Percentiles rank a stretch among this genome's conserved stretches.
phyloP scores from a whole-genome alignment of 2,113 vertebrate genomes.

The Bagarius yarrelli region DNA sequence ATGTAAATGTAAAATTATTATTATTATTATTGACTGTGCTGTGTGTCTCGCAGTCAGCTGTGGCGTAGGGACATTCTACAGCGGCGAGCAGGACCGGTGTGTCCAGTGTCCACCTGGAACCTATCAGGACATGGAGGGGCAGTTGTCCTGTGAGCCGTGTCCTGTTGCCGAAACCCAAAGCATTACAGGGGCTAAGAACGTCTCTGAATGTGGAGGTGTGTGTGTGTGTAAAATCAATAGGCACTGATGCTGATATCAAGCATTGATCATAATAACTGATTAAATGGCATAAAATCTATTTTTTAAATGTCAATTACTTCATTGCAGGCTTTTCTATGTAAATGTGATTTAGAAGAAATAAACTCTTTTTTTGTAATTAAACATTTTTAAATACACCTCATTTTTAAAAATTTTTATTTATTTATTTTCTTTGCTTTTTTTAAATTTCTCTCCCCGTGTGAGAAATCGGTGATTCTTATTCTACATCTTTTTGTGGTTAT shows the following conservation, averaged over 20 bases:
- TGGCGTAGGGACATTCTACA: constrained; percentile 83
- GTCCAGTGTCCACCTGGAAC: constrained; percentile 81
- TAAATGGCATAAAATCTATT: background rate
- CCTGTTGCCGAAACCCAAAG: constrained; percentile 83
- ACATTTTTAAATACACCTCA: no score
- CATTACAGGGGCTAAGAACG: constrained; percentile 79
- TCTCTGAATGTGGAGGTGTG: constrained; percentile 90
- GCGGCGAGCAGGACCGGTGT: constrained; percentile 82
- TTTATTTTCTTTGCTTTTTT: background rate
- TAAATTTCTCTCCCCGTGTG: no score
- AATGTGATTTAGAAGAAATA: background rate
- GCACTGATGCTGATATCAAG: constrained; percentile 13
- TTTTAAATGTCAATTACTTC: background rate
- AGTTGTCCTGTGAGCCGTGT: constrained; percentile 89
- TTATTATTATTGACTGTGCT: constrained; percentile 5
- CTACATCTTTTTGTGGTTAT: constrained; percentile 48
- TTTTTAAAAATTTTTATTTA: no score
- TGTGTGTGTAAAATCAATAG: constrained; percentile 19
- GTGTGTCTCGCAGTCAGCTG: constrained; percentile 80
- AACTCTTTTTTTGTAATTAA: no score
- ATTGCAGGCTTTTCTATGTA: background rate
- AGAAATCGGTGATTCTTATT: background rate
- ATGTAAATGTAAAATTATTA: no score
- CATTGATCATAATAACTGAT: constrained; percentile 11
- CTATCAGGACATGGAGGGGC: constrained; percentile 86